Evolutionary conservation across 2,797 vertebrate genomes (phyloP), one percentile per base, ranked within the genome.

Genomic region (Staurois parvus): DNA sequence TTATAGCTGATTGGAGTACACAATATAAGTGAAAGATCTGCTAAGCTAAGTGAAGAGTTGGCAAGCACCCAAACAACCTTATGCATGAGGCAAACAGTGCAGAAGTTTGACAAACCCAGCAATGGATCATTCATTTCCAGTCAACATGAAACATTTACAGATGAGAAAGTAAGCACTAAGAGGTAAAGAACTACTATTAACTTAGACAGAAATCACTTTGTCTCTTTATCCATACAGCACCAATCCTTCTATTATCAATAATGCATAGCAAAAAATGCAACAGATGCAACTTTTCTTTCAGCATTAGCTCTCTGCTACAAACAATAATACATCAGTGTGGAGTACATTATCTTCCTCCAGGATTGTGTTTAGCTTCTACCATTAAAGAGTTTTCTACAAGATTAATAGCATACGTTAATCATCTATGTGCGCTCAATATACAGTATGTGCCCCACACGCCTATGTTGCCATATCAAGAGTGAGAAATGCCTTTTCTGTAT

Each of bases 131-230:
- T 80, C 78, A 70, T 32, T 34, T 56, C 9, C n/a, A 72, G 4
- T 45, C 15, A 66, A 5, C 21, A 48, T 67, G 34, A 83, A 74
- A 66, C 62, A 73, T 83, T 67, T 73, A 73, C 10, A n/a, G 30
- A 19, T 29, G n/a, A 52, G 10, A 34, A 70, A 72, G 21, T 13
- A 70, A 24, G 7, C 40, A n/a, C 19, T 8, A 24, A 15, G 40
- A 80, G 19, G 26, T 28, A 13, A 64, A 29, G 62, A 66, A 56
- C 19, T 56, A 77, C 26, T 37, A 24, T n/a, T 24, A 13, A 68
- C 26, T 28, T 24, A 45, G 21, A 68, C 66, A 45, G 32, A 10
- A 66, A 66, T 66, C 59, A 78, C 40, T 34, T 19, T n/a, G 52
- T n/a, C 19, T 59, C 52, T 59, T 6, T 7, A 24, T 59, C 52